A percentile compares a stretch with the other conserved stretches of the same genome.
Conservation (phyloP, 2,888 invertebrate genomes). For the Synanthedon andrenaeformis region DNA sequence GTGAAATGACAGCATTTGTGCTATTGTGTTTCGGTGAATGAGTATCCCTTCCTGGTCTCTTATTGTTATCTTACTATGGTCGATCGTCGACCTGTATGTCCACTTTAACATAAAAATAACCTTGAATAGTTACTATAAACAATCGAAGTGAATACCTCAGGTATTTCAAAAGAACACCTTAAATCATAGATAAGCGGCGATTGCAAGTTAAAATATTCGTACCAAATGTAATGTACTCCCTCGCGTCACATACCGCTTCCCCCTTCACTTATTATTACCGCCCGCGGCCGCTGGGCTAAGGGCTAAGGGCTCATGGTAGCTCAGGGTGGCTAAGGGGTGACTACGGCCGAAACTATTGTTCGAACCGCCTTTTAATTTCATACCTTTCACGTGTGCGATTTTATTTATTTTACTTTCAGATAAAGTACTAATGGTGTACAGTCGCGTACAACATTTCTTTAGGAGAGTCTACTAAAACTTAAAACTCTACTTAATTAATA, state of each 20-base stretch:
- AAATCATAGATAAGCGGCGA: no score
- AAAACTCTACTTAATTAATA: not conserved
- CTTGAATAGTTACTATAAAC: no score
- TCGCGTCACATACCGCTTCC: slow-evolving; percentile 1
- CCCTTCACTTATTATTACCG: slow-evolving; percentile 18
- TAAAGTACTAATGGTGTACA: not conserved
- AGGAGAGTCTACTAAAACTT: not conserved
- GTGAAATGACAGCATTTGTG: no score
- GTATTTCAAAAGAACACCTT: no score
- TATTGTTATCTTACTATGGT: no score
- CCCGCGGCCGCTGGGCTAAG: slow-evolving; percentile 11
- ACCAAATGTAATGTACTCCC: no score
- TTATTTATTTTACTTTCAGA: slow-evolving; percentile 8
- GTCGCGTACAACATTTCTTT: not conserved
- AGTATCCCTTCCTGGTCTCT: no score
- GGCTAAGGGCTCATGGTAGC: slow-evolving; percentile 1
- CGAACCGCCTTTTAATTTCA: slow-evolving; percentile 16
- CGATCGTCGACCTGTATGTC: no score
- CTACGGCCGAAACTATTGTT: slow-evolving; percentile 16
- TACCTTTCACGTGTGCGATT: slow-evolving; percentile 5
- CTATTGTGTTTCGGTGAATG: no score
- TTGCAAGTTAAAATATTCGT: no score
- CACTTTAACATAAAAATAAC: no score
- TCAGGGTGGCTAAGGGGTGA: slow-evolving; percentile 2
- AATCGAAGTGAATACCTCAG: no score